Base-by-base conservation (phyloP, 2,888 invertebrate genomes). In the Nymphalis urticae region DNA sequence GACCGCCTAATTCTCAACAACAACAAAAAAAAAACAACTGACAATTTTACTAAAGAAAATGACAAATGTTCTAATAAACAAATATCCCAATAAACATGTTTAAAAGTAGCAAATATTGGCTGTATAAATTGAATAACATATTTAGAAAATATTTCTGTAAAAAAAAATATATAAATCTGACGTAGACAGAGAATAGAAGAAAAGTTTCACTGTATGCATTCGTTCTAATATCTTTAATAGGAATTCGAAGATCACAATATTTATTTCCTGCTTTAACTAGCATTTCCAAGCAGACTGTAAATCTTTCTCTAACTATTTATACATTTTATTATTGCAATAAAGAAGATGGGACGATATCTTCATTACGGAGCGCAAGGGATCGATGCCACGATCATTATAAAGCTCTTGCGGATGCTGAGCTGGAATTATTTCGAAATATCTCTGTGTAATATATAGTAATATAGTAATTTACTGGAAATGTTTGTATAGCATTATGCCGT, bases 321-420 rank as follows among this genome's bases (percentile, higher is more conserved):
- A 82, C 79, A 82, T 80, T 82, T 82, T 79, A 82, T 83, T 83
- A 85, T 83, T 82, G 84, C 84, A 86, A 84, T 82, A 83, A 82
- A 84, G 81, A 81, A 82, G 85, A 85, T 82, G 79, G 78, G 79
- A 72, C 80, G 85, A 88, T 88, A 86, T 88, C 85, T 89, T 88
- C 87, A 88, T 89, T 88, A 88, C 80, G 71, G 78, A 73, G 81
- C 82, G 80, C 79, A 78, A 79, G 80, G 80, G 81, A 87, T 85
- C 83, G 85, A 83, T 83, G 84, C 83, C 76, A 75, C 80, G 83
- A 85, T 89, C 89, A 89, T 89, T 88, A 86, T 82, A 72, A 77
- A 74, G 69, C 73, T 76, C 82, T 76, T 77, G 80, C 80, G 79
- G 79, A 77, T 80, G 75, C 66, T 75, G 77, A 77, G 75, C 77